These are phyloP conservation scores for Echinops telfairi DNA, from an alignment of 2,113 vertebrate species.

Conservation along the genomic window DNA sequence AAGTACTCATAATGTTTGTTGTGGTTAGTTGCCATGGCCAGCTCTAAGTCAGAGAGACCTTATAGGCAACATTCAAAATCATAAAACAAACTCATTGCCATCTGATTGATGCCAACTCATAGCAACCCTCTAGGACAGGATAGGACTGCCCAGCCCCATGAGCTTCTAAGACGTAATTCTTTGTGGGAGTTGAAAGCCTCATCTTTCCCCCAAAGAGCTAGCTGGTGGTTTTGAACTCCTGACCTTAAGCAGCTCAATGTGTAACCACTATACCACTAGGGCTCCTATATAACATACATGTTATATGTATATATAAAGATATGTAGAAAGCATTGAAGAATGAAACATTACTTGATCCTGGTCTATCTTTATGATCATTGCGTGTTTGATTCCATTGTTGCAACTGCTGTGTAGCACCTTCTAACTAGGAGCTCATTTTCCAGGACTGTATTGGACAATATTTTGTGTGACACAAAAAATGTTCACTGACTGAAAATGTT, in stretches of 20 bases:
- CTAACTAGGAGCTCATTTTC: background rate
- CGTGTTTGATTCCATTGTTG: background rate
- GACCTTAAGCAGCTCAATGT: too few species aligned
- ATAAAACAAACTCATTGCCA: background rate
- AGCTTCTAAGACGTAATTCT: too few species aligned
- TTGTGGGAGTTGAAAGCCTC: too few species aligned
- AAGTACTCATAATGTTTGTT: background rate
- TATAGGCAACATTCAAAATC: background rate
- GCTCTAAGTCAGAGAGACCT: background rate
- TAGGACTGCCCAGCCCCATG: too few species aligned
- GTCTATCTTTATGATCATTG: background rate
- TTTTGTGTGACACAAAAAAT: background rate
- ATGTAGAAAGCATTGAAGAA: too few species aligned
- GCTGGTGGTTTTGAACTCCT: too few species aligned
- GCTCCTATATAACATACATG: too few species aligned
- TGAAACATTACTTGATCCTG: background rate
- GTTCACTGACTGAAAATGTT: background rate
- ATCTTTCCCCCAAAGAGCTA: too few species aligned
- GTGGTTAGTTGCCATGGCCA: background rate
- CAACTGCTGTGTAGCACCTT: background rate
- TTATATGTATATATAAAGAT: too few species aligned
- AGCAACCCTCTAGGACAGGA: too few species aligned
- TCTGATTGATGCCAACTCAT: too few species aligned
- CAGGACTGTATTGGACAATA: background rate
- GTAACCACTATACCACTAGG: too few species aligned